phyloP scores from a whole-genome alignment of 2,797 vertebrate genomes.

The Leptatherina wallacei region DNA sequence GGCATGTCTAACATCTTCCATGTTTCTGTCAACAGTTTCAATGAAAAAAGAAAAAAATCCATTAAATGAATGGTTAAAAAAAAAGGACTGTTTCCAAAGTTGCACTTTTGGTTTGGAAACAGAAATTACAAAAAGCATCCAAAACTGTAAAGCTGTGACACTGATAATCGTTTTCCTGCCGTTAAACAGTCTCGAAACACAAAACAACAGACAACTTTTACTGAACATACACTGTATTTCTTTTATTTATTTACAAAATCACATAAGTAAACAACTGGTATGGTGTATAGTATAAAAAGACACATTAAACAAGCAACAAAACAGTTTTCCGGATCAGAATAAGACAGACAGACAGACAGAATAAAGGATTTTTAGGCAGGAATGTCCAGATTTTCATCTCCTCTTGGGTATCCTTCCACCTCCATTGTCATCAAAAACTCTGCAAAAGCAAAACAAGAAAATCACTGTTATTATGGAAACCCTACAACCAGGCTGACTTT shows the following conservation, averaged over 20 bases:
- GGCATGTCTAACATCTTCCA: no score
- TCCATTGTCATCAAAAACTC: conserved; percentile 91
- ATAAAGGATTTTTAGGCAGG: conserved; percentile 55
- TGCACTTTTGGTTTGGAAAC: no score
- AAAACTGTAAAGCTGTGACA: not conserved
- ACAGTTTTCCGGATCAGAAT: not conserved
- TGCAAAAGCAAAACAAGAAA: conserved; percentile 56
- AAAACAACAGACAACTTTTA: not conserved
- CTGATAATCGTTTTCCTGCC: not conserved
- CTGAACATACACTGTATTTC: conserved; percentile 4
- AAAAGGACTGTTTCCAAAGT: no score
- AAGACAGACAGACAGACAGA: not conserved
- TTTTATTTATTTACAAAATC: conserved; percentile 64
- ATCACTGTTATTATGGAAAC: not conserved
- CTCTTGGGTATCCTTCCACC: conserved; percentile 83
- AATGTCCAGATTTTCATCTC: conserved; percentile 81
- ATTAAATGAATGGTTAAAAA: no score
- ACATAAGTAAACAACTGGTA: conserved; percentile 32
- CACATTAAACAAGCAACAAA: not conserved
- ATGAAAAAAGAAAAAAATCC: no score
- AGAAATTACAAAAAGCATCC: no score
- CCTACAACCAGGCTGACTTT: not conserved
- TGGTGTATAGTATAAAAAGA: conserved; percentile 29
- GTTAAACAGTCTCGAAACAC: not conserved
- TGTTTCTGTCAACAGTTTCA: no score